Percentiles rank a stretch among this genome's conserved stretches.
phyloP scores from a whole-genome alignment of 2,797 vertebrate genomes.

The Sebastes iracundus region DNA sequence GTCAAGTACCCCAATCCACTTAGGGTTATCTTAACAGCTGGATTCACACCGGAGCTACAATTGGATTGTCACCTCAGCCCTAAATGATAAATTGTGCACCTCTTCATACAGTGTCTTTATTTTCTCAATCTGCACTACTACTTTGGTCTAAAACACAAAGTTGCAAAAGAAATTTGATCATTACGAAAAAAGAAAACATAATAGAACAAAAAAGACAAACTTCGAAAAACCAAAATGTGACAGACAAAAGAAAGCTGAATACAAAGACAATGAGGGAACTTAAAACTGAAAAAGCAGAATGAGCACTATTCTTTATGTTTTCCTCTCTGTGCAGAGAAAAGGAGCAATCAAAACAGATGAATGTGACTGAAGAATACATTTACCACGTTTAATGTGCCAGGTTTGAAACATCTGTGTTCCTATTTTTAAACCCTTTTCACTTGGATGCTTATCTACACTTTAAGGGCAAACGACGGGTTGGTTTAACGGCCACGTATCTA shows the following conservation, averaged over 20 bases:
- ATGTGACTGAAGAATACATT: conserved; percentile 36
- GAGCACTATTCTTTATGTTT: neutral
- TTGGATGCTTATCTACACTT: conserved; percentile 51
- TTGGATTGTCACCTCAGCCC: neutral
- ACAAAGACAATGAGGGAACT: neutral
- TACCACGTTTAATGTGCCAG: conserved; percentile 43
- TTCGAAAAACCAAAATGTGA: neutral
- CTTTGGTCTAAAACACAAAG: neutral
- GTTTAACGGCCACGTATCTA: conserved; percentile 87
- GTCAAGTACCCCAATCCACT: neutral
- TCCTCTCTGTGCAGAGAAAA: neutral
- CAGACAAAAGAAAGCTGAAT: neutral
- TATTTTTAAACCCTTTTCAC: conserved; percentile 66
- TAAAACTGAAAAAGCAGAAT: conserved; percentile 1
- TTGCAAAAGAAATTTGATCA: neutral
- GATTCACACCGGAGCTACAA: conserved; percentile 3
- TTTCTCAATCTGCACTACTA: neutral
- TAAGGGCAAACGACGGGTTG: conserved; percentile 79
- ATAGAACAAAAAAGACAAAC: neutral
- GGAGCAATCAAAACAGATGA: neutral
- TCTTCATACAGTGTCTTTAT: neutral
- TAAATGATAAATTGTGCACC: conserved; percentile 14
- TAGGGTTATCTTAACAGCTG: conserved; percentile 6
- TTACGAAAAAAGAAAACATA: neutral
- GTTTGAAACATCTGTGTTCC: conserved; percentile 49